Evolutionary conservation across 2,113 vertebrate genomes (phyloP).

Genomic region (Clarias macrocephalus): DNA sequence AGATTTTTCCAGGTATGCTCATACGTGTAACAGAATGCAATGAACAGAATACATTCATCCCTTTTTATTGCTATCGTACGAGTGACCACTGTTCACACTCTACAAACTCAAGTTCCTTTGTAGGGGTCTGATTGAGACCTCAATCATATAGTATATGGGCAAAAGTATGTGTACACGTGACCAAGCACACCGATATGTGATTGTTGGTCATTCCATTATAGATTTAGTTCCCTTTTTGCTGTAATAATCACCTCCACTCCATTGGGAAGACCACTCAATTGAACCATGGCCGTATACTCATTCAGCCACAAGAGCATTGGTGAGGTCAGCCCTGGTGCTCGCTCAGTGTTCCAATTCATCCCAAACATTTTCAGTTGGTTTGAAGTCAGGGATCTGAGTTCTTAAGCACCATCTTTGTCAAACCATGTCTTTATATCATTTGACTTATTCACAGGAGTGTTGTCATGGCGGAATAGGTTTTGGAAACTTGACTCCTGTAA

Average conservation of each 20-base stretch:
- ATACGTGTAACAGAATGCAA: not conserved
- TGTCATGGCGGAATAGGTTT: too few species aligned
- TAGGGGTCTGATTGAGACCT: not conserved
- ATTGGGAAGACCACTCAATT: not conserved
- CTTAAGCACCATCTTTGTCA: too few species aligned
- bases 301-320: not conserved
- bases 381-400: too few species aligned
- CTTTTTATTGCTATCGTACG: not conserved
- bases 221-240: not conserved
- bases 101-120: not conserved
- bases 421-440: too few species aligned
- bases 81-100: not conserved
- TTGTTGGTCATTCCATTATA: not conserved
- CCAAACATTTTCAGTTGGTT: too few species aligned
- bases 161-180: not conserved
- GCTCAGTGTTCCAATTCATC: not conserved
- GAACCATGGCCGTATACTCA: not conserved
- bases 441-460: too few species aligned
- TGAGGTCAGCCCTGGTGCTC: not conserved
- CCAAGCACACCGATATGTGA: not conserved
- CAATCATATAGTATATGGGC: not conserved
- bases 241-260: not conserved
- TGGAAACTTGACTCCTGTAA: too few species aligned
- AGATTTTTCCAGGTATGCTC: constrained; percentile 78
- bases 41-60: not conserved